phyloP scores from a whole-genome alignment of 2,888 invertebrate genomes.

The Apodemia duryi region DNA sequence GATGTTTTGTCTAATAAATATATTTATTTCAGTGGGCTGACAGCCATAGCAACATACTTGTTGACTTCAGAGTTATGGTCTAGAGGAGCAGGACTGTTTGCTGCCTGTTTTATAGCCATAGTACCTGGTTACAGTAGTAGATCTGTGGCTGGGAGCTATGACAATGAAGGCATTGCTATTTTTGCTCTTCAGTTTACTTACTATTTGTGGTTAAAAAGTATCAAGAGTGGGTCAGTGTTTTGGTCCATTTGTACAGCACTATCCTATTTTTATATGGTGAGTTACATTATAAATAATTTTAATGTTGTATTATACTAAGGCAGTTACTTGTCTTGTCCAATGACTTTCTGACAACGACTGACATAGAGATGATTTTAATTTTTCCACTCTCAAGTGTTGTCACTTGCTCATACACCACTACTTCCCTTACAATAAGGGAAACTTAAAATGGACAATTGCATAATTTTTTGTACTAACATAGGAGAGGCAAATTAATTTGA shows the following conservation, averaged over 20 bases:
- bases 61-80: slow-evolving; percentile 99
- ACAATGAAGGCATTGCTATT: slow-evolving; percentile 99
- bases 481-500: too few relatives aligned
- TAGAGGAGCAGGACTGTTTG: slow-evolving; percentile 96
- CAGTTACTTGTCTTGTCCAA: too few relatives aligned
- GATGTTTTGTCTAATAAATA: slow-evolving; percentile 23
- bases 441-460: too few relatives aligned
- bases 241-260: slow-evolving; percentile 97
- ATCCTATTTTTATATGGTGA: slow-evolving; percentile 99
- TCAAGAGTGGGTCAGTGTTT: slow-evolving; percentile 98
- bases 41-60: slow-evolving; percentile 97
- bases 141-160: slow-evolving; percentile 99
- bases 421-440: too few relatives aligned
- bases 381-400: too few relatives aligned
- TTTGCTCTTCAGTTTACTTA: slow-evolving; percentile 99
- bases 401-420: too few relatives aligned
- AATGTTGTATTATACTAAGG: too few relatives aligned
- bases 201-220: slow-evolving; percentile 98
- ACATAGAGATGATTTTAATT: too few relatives aligned
- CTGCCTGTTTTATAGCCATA: slow-evolving; percentile 99
- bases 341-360: too few relatives aligned
- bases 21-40: slow-evolving; percentile 90
- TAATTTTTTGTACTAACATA: too few relatives aligned
- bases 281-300: slow-evolving; percentile 32
- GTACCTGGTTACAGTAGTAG: slow-evolving; percentile 99